A percentile compares a stretch with the other conserved stretches of the same genome.
Evolutionary conservation across 2,797 vertebrate genomes (phyloP).

Genomic region (Lacerta bilineata): DNA sequence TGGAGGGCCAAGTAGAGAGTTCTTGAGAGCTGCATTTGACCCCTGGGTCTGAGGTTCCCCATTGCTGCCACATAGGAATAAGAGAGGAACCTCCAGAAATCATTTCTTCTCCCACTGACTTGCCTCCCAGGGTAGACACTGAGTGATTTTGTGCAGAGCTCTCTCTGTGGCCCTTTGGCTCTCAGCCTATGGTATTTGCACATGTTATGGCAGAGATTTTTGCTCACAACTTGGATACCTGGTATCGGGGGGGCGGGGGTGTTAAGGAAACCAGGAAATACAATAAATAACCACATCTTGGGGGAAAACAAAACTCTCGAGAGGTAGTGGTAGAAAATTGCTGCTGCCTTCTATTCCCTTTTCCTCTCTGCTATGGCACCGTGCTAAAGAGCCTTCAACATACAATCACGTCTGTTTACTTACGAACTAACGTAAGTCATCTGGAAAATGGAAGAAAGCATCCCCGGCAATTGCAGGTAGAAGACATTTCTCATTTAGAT

Average conservation of each 20-base stretch:
- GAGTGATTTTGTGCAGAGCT: not conserved
- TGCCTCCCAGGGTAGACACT: too few relatives aligned
- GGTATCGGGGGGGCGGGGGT: not conserved
- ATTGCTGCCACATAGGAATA: too few relatives aligned
- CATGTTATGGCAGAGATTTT: too few relatives aligned
- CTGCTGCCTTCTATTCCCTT: not conserved
- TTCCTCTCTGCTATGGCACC: not conserved
- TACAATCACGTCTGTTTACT: conserved; percentile 60
- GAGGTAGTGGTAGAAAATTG: not conserved
- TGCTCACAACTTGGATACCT: not conserved
- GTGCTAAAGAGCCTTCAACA: conserved; percentile 28
- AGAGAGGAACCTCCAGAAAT: too few relatives aligned
- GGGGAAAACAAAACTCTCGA: not conserved
- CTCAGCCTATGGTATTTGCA: not conserved
- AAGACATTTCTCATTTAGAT: conserved; percentile 45
- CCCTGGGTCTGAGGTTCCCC: too few relatives aligned
- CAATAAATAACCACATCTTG: not conserved
- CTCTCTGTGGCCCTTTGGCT: not conserved
- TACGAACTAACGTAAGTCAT: conserved; percentile 46
- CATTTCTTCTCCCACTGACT: too few relatives aligned
- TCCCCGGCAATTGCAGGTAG: conserved; percentile 57
- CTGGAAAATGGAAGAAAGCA: conserved; percentile 54
- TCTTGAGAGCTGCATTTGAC: too few relatives aligned
- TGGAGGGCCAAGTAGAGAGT: too few relatives aligned
- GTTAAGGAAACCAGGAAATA: not conserved